A percentile compares a stretch with the other conserved stretches of the same genome.
These are phyloP conservation scores for Drosophila histrio DNA, from an alignment of 2,888 invertebrate species.

Conservation along the genomic window DNA sequence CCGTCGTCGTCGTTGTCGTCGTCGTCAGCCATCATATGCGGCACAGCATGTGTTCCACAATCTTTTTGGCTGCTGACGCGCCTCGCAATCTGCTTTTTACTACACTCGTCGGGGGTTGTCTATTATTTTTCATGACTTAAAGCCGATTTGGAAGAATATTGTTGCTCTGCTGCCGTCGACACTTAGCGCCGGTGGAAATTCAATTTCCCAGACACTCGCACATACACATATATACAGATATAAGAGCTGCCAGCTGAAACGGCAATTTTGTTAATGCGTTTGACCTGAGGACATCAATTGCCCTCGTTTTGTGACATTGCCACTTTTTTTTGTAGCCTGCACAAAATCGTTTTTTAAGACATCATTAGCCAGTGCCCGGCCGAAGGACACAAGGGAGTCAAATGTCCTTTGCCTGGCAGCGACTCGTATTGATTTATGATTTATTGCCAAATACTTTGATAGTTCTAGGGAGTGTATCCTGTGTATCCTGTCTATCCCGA, in stretches of 20 bases:
- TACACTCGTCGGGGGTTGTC: constrained; percentile 69
- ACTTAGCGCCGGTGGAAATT: constrained; percentile 70
- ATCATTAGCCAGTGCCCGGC: constrained; percentile 69
- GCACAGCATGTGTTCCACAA: constrained; percentile 83
- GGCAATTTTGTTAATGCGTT: constrained; percentile 78
- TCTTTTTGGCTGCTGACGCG: constrained; percentile 70
- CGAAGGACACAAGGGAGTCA: constrained; percentile 35
- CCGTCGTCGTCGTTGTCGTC: constrained; percentile 23
- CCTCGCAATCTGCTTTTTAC: constrained; percentile 79
- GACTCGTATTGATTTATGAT: constrained; percentile 80
- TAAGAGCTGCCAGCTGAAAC: constrained; percentile 64
- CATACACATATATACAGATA: constrained; percentile 11
- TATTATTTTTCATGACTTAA: constrained; percentile 83
- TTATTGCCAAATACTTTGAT: constrained; percentile 74
- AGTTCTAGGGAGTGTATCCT: constrained; percentile 46
- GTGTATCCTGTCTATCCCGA: constrained; percentile 11
- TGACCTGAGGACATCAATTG: constrained; percentile 81
- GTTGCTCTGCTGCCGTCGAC: constrained; percentile 62
- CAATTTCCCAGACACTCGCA: constrained; percentile 64
- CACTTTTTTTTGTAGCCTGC: constrained; percentile 26
- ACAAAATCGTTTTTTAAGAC: constrained; percentile 79
- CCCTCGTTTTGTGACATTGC: constrained; percentile 75
- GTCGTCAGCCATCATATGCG: constrained; percentile 74
- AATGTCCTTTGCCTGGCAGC: constrained; percentile 34
- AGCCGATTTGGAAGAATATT: constrained; percentile 84